phyloP scores from a whole-genome alignment of 2,888 invertebrate species.

The Melanostoma scalare region DNA sequence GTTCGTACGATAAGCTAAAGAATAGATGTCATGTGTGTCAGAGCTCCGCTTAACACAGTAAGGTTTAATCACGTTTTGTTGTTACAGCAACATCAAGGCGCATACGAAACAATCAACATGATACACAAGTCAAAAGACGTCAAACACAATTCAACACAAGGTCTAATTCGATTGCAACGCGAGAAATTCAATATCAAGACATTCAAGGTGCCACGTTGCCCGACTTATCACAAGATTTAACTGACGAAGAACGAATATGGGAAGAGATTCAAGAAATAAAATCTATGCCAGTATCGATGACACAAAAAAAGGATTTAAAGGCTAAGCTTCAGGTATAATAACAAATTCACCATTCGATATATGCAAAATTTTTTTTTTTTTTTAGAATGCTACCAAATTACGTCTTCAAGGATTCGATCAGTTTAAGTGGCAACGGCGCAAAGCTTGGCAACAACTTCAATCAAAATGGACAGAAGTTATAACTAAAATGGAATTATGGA shows the following conservation, averaged over 20 bases:
- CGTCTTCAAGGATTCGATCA: constrained; percentile 91
- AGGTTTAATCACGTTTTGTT: constrained; percentile 42
- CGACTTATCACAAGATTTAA: constrained; percentile 87
- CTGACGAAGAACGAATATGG: constrained; percentile 92
- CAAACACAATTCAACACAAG: constrained; percentile 84
- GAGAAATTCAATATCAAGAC: constrained; percentile 84
- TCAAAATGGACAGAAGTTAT: constrained; percentile 86
- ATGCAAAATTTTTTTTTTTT: constrained; percentile 73
- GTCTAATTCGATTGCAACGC: constrained; percentile 83
- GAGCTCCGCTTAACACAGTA: no score
- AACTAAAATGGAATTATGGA: constrained; percentile 89
- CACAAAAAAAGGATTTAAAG: constrained; percentile 90
- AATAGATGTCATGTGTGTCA: no score
- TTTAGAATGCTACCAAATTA: constrained; percentile 91
- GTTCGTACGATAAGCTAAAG: no score
- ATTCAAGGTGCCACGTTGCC: constrained; percentile 91
- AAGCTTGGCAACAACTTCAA: constrained; percentile 88
- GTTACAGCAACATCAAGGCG: constrained; percentile 85
- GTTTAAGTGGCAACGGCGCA: constrained; percentile 90
- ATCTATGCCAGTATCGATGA: constrained; percentile 91
- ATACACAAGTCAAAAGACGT: constrained; percentile 86
- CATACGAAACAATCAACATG: constrained; percentile 85
- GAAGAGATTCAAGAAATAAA: constrained; percentile 94
- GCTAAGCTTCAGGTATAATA: constrained; percentile 88
- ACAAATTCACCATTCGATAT: not conserved